phyloP scores from a whole-genome alignment of 2,113 vertebrate species.

The Platycercus adscitus region DNA sequence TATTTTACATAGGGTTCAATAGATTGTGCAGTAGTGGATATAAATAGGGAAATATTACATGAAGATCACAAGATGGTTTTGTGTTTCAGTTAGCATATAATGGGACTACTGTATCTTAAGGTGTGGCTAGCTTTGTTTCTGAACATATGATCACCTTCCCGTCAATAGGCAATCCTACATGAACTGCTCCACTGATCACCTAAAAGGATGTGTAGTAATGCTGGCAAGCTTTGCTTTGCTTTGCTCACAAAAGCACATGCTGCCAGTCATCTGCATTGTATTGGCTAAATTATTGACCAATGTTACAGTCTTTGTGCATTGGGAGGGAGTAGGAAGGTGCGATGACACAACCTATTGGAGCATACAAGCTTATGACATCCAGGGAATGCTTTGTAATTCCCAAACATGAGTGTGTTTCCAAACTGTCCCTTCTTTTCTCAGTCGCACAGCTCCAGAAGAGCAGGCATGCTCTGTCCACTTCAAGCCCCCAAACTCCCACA shows the following conservation, averaged over 20 bases:
- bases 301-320: neutral
- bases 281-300: neutral
- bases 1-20: neutral
- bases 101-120: neutral
- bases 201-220: neutral
- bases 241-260: neutral
- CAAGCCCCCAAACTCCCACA: neutral
- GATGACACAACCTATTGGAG: accelerated
- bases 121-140: neutral
- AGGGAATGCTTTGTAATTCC: neutral
- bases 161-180: neutral
- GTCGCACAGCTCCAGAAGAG: neutral
- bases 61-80: neutral
- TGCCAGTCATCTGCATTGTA: neutral
- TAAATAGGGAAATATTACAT: neutral
- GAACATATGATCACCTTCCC: neutral
- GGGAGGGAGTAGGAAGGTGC: neutral
- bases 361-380: neutral
- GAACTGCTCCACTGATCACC: neutral
- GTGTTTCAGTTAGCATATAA: neutral
- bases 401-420: neutral
- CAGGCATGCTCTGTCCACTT: neutral
- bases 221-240: neutral
- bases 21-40: neutral
- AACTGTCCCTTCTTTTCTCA: neutral